Percentiles rank a stretch among this genome's conserved stretches.
Evolutionary conservation across 2,888 invertebrate genomes (phyloP).

Genomic region (Tribolium freemani): DNA sequence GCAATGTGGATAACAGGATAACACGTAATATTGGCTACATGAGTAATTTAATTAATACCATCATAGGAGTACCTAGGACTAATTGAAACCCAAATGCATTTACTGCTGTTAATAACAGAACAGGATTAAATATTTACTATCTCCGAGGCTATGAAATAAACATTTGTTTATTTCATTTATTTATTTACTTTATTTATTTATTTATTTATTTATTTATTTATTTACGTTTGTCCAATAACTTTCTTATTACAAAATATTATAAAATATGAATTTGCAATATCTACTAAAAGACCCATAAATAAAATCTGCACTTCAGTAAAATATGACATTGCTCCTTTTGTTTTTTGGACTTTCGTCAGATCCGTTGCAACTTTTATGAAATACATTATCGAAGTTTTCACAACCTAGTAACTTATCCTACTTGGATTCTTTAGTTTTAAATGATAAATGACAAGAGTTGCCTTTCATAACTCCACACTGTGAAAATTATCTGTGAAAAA

Average conservation of each 20-base stretch:
- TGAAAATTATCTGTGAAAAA: constrained; percentile 6
- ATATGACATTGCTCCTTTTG: not conserved
- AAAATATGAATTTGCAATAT: too few relatives aligned
- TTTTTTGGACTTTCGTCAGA: not conserved
- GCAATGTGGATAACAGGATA: not conserved
- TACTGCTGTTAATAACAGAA: not conserved
- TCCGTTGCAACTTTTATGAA: not conserved
- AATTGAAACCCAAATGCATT: not conserved
- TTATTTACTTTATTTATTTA: too few relatives aligned
- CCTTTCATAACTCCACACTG: not conserved
- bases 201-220: too few relatives aligned
- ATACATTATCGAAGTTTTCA: constrained; percentile 7
- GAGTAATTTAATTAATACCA: not conserved
- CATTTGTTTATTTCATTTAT: too few relatives aligned
- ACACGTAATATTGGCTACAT: not conserved
- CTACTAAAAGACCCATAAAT: too few relatives aligned
- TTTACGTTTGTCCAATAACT: too few relatives aligned
- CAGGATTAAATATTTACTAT: not conserved
- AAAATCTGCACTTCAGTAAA: not conserved
- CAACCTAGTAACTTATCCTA: not conserved
- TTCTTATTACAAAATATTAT: too few relatives aligned
- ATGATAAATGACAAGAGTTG: constrained; percentile 36
- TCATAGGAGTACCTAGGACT: not conserved
- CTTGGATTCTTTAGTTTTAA: constrained; percentile 37
- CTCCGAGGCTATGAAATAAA: too few relatives aligned